Base-by-base conservation (phyloP, 2,113 vertebrate species). In the Marcusenius ussheri region DNA sequence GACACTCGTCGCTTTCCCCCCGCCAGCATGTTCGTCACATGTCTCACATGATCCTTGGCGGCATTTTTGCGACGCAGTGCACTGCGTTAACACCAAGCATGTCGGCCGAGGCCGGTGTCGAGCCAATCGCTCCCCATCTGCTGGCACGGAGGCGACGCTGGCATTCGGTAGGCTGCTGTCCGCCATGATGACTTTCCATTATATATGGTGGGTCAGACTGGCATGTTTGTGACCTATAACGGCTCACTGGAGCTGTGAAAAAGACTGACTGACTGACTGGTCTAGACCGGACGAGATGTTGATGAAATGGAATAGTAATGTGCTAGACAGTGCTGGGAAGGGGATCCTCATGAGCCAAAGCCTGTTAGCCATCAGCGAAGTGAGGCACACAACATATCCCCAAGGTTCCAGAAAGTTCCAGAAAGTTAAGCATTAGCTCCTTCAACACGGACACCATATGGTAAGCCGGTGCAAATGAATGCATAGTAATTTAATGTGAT, bases 401-500 rank as follows among this genome's bases (percentile, higher is more conserved):
- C 45, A 47, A 46, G 42, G 21, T 46, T 84, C 42, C 45, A 47
- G 39, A 83, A 47, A 21, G 39, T 83, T 17, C 31, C 70, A 51
- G 51, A 53, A 53, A 53, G 51, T 80, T 39, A 83, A 15, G 19
- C 39, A 46, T 9, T 47, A 24, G 8, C 39, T 84, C 42, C 83
- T 47, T 39, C 45, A 21, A 10, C 24, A 45, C 1, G 17, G 74
- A 80, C 74, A 80, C 74, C 13, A 39, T 80, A 80, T 80, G 74
- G 74, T 39, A 19, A 39, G 35, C 15, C 15, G 74, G 74, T 8
- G 74, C 35, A 80, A 80, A 80, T 77, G 70, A 77, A 77, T 80
- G 74, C 74, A 80, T 39, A 42, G 74, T 17, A 80, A 80, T 80
- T 80, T 80, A 80, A 80, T 80, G 74, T 80, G 74, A 80, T 80